Conservation (phyloP, 2,888 invertebrate genomes). For the Drosophila anomelani region DNA sequence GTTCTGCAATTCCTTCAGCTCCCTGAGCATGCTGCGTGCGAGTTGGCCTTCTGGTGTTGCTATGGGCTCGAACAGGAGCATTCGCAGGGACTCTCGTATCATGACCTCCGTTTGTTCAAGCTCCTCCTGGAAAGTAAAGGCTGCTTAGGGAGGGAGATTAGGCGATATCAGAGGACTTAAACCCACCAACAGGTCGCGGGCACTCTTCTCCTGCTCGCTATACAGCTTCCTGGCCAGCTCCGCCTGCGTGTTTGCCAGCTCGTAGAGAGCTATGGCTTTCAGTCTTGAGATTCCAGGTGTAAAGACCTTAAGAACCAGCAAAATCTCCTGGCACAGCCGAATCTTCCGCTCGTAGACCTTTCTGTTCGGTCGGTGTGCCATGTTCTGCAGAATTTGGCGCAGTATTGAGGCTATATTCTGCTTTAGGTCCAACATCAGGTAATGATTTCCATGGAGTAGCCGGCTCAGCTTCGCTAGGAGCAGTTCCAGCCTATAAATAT, state of each 20-base stretch:
- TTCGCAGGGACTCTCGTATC: conserved; percentile 87
- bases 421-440: conserved; percentile 88
- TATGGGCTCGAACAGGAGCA: conserved; percentile 89
- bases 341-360: conserved; percentile 88
- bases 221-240: conserved; percentile 85
- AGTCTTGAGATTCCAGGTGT: conserved; percentile 86
- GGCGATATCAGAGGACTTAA: too few relatives aligned
- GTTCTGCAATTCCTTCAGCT: conserved; percentile 87
- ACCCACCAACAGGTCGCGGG: conserved; percentile 71
- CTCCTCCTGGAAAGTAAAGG: conserved; percentile 83
- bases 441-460: conserved; percentile 89
- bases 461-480: conserved; percentile 86
- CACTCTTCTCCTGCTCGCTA: conserved; percentile 71
- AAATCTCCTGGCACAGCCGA: conserved; percentile 88
- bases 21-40: conserved; percentile 88
- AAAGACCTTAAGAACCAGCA: conserved; percentile 88
- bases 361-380: conserved; percentile 86
- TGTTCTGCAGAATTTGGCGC: conserved; percentile 85
- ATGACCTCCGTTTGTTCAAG: conserved; percentile 87
- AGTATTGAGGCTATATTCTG: conserved; percentile 88
- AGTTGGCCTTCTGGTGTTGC: conserved; percentile 90
- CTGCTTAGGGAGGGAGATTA: neutral
- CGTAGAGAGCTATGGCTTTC: conserved; percentile 90
- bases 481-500: conserved; percentile 84
- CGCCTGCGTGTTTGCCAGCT: conserved; percentile 89